phyloP scores from a whole-genome alignment of 2,888 invertebrate species.

The Leucania comma region DNA sequence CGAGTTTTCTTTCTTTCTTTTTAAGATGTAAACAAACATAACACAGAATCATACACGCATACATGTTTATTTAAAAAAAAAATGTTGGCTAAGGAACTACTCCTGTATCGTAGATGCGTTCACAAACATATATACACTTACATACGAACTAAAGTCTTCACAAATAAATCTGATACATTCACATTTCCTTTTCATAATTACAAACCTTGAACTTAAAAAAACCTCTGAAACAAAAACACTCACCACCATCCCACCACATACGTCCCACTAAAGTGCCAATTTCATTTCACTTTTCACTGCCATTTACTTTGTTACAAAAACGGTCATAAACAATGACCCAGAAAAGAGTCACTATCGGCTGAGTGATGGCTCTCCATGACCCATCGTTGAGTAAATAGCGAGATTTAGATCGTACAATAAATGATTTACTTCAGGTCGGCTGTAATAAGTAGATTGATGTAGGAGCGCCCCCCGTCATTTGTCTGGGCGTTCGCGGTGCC shows the following conservation, averaged over 20 bases:
- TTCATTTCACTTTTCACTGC: constrained; percentile 57
- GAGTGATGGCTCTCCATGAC: constrained; percentile 81
- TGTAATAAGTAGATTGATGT: constrained; percentile 89
- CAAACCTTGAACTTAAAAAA: not conserved
- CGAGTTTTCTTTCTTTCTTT: too few relatives aligned
- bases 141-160: too few relatives aligned
- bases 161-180: too few relatives aligned
- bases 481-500: constrained; percentile 67
- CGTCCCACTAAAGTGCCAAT: constrained; percentile 24
- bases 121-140: too few relatives aligned
- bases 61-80: too few relatives aligned
- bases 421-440: constrained; percentile 85
- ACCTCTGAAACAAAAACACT: not conserved
- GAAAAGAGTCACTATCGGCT: constrained; percentile 70
- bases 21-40: too few relatives aligned
- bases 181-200: not conserved
- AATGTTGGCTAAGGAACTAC: too few relatives aligned
- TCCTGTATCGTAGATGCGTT: too few relatives aligned
- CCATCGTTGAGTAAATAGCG: constrained; percentile 85
- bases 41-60: too few relatives aligned
- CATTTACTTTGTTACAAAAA: constrained; percentile 56
- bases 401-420: constrained; percentile 86
- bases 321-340: constrained; percentile 54
- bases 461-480: constrained; percentile 82
- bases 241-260: constrained; percentile 4